These are phyloP conservation scores for Amblyraja radiata DNA, from an alignment of 2,797 vertebrate species.

Conservation along the genomic window DNA sequence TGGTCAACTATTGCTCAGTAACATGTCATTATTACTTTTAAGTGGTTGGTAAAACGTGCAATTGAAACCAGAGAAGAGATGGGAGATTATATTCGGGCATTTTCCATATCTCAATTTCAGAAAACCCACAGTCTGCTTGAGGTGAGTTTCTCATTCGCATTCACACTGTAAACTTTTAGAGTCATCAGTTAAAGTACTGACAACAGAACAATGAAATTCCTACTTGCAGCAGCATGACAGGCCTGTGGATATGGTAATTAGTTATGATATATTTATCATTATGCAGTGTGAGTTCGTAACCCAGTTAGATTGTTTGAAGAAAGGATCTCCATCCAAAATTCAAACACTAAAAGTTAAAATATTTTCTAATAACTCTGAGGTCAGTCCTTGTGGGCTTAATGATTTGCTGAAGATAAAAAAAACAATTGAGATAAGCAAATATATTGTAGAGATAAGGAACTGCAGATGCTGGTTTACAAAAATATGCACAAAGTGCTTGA, in stretches of 20 bases:
- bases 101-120: slow-evolving; percentile 88
- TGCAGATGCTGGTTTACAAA: too few relatives aligned
- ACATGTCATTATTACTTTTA: slow-evolving; percentile 35
- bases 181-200: too few relatives aligned
- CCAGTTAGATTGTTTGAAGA: background rate
- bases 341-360: background rate
- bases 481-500: background rate
- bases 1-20: background rate
- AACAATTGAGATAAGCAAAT: background rate
- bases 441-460: background rate
- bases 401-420: background rate
- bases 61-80: slow-evolving; percentile 96
- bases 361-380: background rate
- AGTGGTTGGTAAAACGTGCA: slow-evolving; percentile 97
- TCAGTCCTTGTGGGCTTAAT: too few relatives aligned
- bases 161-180: background rate
- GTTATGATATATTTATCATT: background rate
- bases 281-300: background rate
- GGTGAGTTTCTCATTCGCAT: slow-evolving; percentile 56
- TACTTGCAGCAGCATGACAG: too few relatives aligned
- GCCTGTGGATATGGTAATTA: background rate
- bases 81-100: slow-evolving; percentile 88
- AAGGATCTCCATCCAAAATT: background rate
- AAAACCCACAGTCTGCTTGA: slow-evolving; percentile 84
- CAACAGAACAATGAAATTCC: too few relatives aligned